Percentiles rank a stretch among this genome's conserved stretches.
Evolutionary conservation across 37 sponge, comb jelly and placozoan species (phyloP).

Genomic region (Axinella damicornis): DNA sequence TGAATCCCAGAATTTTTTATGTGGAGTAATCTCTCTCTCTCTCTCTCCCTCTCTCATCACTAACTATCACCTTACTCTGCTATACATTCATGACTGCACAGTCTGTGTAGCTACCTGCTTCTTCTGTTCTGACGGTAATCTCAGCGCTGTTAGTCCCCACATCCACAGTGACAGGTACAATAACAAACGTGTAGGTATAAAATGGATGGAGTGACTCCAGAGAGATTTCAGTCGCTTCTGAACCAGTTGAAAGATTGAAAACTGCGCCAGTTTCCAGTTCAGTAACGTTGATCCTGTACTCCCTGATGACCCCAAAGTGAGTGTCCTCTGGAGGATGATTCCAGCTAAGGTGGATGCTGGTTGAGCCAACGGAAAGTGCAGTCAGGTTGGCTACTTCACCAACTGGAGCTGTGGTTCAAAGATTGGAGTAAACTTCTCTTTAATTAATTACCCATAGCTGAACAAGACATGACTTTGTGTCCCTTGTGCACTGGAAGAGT

Average conservation of each 20-base stretch:
- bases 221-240: background rate
- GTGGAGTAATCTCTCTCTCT: no score
- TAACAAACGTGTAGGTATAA: background rate
- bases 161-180: slow-evolving; percentile 8
- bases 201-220: slow-evolving; percentile 1
- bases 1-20: no score
- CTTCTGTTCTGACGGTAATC: background rate
- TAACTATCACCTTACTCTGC: no score
- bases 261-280: slow-evolving; percentile 2
- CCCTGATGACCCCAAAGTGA: slow-evolving; percentile 24
- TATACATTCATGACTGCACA: no score
- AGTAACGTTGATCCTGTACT: slow-evolving; percentile 24
- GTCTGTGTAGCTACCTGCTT: no score
- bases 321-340: background rate
- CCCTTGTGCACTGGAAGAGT: no score
- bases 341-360: slow-evolving; percentile 16
- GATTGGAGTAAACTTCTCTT: no score
- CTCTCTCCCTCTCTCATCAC: no score
- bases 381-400: slow-evolving; percentile 25
- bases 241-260: background rate
- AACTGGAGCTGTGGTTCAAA: slow-evolving; percentile 29
- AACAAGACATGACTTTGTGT: no score
- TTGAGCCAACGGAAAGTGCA: background rate
- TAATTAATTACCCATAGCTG: no score
- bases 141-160: slow-evolving; percentile 1